A percentile compares a stretch with the other conserved stretches of the same genome.
Evolutionary conservation across 1,140 invertebrate species (phyloP).

Genomic region (Saccostrea echinata): DNA sequence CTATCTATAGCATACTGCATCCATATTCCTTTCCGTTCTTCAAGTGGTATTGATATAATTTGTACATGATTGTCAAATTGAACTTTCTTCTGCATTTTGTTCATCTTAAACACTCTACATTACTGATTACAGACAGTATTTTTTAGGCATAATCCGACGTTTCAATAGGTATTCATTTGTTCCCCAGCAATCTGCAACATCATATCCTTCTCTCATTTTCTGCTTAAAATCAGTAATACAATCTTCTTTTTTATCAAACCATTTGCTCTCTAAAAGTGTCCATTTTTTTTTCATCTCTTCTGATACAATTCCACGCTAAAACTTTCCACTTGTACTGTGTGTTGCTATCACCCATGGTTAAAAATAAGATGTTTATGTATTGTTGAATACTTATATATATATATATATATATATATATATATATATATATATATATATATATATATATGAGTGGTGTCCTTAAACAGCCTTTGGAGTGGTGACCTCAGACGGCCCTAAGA

Average conservation of each 20-base stretch:
- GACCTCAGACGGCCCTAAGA: slow-evolving; percentile 1
- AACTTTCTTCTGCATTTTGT: slow-evolving; percentile 29
- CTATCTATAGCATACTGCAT: slow-evolving; percentile 43
- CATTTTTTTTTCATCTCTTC: slow-evolving; percentile 28
- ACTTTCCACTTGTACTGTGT: slow-evolving; percentile 43
- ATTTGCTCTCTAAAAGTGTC: slow-evolving; percentile 35
- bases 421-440: too few species aligned
- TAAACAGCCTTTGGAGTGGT: slow-evolving; percentile 15
- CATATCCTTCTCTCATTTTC: slow-evolving; percentile 39
- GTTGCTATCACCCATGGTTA: slow-evolving; percentile 12
- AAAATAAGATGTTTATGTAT: slow-evolving; percentile 9
- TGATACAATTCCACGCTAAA: slow-evolving; percentile 20
- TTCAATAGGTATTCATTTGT: slow-evolving; percentile 25
- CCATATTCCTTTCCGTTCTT: slow-evolving; percentile 41
- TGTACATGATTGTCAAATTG: slow-evolving; percentile 20
- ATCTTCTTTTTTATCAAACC: slow-evolving; percentile 39
- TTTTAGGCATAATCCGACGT: slow-evolving; percentile 35
- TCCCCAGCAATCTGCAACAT: slow-evolving; percentile 33
- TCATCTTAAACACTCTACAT: background rate
- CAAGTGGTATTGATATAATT: slow-evolving; percentile 16
- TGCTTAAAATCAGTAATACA: slow-evolving; percentile 34
- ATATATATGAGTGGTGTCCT: background rate
- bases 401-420: too few species aligned
- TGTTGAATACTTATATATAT: too few species aligned
- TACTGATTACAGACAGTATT: slow-evolving; percentile 10